These are phyloP conservation scores for Botia kubotai DNA, from an alignment of 2,797 vertebrate genomes.

Conservation along the genomic window DNA sequence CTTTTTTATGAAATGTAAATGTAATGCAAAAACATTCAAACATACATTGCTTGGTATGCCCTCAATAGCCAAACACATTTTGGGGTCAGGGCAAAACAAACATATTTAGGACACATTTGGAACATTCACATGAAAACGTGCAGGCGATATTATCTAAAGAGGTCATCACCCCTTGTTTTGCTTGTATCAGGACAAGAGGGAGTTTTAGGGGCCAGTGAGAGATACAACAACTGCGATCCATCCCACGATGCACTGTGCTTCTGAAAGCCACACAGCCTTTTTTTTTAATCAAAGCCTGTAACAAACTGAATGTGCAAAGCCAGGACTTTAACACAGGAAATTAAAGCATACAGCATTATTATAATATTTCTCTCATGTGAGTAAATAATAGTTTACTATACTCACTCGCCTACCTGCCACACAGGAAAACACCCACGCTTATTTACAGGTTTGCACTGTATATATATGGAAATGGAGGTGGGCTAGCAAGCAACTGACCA, in stretches of 20 bases:
- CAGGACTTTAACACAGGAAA: background rate
- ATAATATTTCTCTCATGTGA: background rate
- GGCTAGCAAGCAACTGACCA: too few species aligned
- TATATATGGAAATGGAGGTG: too few species aligned
- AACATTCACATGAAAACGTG: background rate
- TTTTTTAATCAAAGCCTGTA: slow-evolving; percentile 52
- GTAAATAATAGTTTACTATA: background rate
- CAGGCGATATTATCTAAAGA: slow-evolving; percentile 70
- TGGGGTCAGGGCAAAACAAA: background rate
- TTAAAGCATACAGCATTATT: background rate
- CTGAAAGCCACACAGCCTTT: background rate
- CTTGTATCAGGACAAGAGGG: slow-evolving; percentile 21
- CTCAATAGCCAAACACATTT: background rate
- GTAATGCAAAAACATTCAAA: background rate
- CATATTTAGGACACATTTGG: background rate
- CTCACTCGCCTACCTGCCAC: background rate
- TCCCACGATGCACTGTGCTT: slow-evolving; percentile 12
- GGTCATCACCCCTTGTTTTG: slow-evolving; percentile 69
- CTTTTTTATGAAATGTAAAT: background rate
- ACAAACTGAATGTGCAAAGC: slow-evolving; percentile 40
- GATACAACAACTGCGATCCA: slow-evolving; percentile 45
- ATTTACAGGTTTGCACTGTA: too few species aligned
- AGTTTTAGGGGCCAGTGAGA: slow-evolving; percentile 40
- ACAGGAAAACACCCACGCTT: background rate
- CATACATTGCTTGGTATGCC: background rate